These are phyloP conservation scores for Drosophila tsacasi DNA, from an alignment of 1,140 invertebrate genomes.

Conservation along the genomic window DNA sequence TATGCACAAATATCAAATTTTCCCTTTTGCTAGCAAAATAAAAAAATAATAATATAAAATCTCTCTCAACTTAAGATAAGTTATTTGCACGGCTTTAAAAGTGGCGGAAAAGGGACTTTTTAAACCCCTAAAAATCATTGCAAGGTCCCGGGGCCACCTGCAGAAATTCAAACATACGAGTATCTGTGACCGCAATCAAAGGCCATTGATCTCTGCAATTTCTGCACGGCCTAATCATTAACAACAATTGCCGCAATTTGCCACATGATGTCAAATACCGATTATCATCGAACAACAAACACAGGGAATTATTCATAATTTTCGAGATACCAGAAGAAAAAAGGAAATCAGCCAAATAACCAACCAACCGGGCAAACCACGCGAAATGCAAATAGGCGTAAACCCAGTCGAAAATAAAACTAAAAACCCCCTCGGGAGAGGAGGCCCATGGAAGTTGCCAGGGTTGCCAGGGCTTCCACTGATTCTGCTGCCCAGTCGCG, in stretches of 20 bases:
- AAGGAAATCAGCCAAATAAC: neutral
- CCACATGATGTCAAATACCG: constrained; percentile 48
- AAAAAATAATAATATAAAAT: constrained; percentile 14
- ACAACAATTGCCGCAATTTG: constrained; percentile 82
- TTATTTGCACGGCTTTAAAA: constrained; percentile 28
- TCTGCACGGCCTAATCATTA: constrained; percentile 75
- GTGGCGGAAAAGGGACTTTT: neutral
- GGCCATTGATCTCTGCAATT: constrained; percentile 69
- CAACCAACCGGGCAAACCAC: constrained; percentile 9
- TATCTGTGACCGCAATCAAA: constrained; percentile 67
- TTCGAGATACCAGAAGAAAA: constrained; percentile 31
- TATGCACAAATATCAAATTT: constrained; percentile 71
- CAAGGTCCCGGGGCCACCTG: constrained; percentile 2
- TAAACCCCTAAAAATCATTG: constrained; percentile 8
- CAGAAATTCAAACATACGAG: constrained; percentile 29
- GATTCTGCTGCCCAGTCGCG: constrained; percentile 58
- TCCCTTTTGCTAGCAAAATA: constrained; percentile 13
- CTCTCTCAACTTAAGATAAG: constrained; percentile 40
- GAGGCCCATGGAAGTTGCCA: constrained; percentile 4
- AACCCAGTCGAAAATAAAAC: constrained; percentile 41
- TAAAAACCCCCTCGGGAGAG: constrained; percentile 18
- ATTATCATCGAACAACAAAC: constrained; percentile 62
- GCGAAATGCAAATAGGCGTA: constrained; percentile 39
- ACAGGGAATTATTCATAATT: constrained; percentile 72
- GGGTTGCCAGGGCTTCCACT: constrained; percentile 23